These are phyloP conservation scores for Tetramorium alpestre DNA, from an alignment of 1,140 invertebrate genomes.

Conservation along the genomic window DNA sequence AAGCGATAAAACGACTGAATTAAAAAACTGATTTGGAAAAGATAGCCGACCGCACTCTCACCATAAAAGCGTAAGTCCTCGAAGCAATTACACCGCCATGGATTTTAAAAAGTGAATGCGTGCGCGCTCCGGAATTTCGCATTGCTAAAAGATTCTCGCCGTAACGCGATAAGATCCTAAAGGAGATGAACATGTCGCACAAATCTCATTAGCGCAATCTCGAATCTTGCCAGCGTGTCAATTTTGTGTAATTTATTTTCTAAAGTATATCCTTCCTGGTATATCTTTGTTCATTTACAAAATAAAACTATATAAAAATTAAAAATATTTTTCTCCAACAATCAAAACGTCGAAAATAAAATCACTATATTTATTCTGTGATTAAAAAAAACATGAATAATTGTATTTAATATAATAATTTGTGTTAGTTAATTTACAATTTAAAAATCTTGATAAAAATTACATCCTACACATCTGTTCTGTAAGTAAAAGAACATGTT, in stretches of 20 bases:
- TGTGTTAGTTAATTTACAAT: background rate
- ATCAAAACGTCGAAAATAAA: background rate
- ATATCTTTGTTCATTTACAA: background rate
- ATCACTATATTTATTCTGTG: background rate
- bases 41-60: conserved; percentile 30
- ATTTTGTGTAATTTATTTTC: background rate
- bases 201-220: conserved; percentile 18
- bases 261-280: background rate
- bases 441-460: background rate
- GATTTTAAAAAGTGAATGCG: conserved; percentile 42
- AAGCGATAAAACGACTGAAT: conserved; percentile 58
- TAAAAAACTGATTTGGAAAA: conserved; percentile 57
- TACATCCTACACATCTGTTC: no score
- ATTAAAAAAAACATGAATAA: background rate
- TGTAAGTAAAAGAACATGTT: background rate
- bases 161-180: conserved; percentile 31
- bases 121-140: background rate
- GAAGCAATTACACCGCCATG: conserved; percentile 46
- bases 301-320: conserved; percentile 1
- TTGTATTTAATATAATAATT: background rate
- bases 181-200: background rate
- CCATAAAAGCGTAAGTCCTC: conserved; percentile 51
- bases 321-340: background rate
- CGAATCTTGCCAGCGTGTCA: background rate
- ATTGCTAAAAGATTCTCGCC: conserved; percentile 27